Evolutionary conservation across 2,113 vertebrate species (phyloP).

Genomic region (Hemiscyllium ocellatum): DNA sequence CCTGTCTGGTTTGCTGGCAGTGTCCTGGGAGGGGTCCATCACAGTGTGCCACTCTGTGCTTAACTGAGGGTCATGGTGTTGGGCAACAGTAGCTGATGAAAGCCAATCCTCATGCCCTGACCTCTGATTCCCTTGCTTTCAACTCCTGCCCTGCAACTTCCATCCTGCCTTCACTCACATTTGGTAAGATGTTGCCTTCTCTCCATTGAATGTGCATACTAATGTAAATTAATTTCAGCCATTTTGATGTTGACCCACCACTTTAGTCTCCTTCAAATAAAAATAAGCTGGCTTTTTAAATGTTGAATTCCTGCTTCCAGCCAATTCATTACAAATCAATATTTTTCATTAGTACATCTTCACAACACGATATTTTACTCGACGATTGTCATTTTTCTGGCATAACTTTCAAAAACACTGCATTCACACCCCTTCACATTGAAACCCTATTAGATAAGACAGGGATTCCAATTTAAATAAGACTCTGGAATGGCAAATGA

Average conservation of each 20-base stretch:
- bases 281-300: too few relatives aligned
- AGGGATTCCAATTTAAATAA: neutral
- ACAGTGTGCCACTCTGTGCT: neutral
- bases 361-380: neutral
- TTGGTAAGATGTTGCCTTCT: too few relatives aligned
- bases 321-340: too few relatives aligned
- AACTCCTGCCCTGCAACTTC: neutral
- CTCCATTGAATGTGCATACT: too few relatives aligned
- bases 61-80: neutral
- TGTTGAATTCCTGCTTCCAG: too few relatives aligned
- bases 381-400: neutral
- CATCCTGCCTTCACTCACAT: neutral
- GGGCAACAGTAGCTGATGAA: neutral
- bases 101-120: neutral
- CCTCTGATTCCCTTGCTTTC: neutral
- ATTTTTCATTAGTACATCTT: too few relatives aligned
- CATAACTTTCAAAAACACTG: neutral
- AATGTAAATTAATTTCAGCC: too few relatives aligned
- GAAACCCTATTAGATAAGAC: neutral
- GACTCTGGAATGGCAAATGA: neutral
- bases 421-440: neutral
- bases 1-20: neutral
- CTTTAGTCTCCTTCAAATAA: too few relatives aligned
- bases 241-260: too few relatives aligned
- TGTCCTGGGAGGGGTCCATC: too few relatives aligned